Base-by-base conservation (phyloP, 2,888 invertebrate genomes). In the Cerastoderma edule region DNA sequence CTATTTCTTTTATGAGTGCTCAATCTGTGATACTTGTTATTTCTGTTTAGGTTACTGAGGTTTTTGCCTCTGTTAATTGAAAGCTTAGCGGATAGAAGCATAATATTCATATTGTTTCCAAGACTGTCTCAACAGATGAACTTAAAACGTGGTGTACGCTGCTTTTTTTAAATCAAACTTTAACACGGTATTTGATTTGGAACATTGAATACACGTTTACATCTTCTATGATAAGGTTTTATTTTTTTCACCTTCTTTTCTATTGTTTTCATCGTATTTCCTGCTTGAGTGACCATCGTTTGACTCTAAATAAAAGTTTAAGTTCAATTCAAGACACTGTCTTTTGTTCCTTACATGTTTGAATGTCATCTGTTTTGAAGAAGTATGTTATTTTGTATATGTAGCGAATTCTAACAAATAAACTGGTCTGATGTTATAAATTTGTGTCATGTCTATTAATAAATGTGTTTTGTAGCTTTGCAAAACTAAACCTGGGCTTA, bases 331-430 rank as follows among this genome's bases (percentile, higher is more conserved):
- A 53, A 3, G 27, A 13, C 3, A 2, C 5, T 22, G 10, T 53
- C 27, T 27, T n/a, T 27, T 53, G 6, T 53, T 28, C 22, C 53
- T 13, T 53, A 53, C 2, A 13, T 13, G 10, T 28, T 27, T 53
- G 24, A n/a, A 27, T 53, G 53, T 53, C 53, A 53, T 53, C 53
- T 24, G 22, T 53, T 53, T 53, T n/a, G 5, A n/a, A 24, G 27
- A 53, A 53, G n/a, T 24, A 53, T 53, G 53, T 53, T 4, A 53
- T 53, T 53, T 53, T 24, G 22, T 60, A 39, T 39, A 60, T 60
- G 60, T 60, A 60, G 60, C 39, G 60, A 33, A 56, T 32, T 35
- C 60, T 60, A 60, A 60, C 60, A 60, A 60, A 60, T 60, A 60
- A 60, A 60, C 60, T 60, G 39, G 60, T 60, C 60, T 60, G 60